These are phyloP conservation scores for Leptopterna dolabrata DNA, from an alignment of 2,888 invertebrate species.

Conservation along the genomic window DNA sequence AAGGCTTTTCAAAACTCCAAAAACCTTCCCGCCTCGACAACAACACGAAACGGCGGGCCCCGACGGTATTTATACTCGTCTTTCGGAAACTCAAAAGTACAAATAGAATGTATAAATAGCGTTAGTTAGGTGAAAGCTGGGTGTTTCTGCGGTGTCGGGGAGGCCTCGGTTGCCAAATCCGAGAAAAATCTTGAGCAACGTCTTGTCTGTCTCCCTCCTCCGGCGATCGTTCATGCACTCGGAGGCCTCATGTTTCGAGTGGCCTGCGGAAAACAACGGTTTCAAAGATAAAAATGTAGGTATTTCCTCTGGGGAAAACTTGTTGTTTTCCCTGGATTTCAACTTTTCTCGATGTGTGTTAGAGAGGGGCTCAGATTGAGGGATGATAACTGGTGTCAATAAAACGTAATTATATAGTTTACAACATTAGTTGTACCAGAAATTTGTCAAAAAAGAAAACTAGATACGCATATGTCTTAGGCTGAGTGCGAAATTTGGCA, in stretches of 20 bases:
- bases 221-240: not conserved
- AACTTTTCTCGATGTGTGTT: not conserved
- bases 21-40: not conserved
- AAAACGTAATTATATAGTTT: too few species aligned
- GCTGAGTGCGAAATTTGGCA: too few species aligned
- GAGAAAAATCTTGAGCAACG: slow-evolving; percentile 42
- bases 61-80: slow-evolving; percentile 12
- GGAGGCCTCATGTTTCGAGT: not conserved
- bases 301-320: not conserved
- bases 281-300: not conserved
- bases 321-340: not conserved
- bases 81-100: slow-evolving; percentile 27
- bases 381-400: not conserved
- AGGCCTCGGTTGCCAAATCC: slow-evolving; percentile 33
- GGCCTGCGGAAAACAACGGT: not conserved
- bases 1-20: too few species aligned
- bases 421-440: too few species aligned
- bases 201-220: not conserved
- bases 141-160: not conserved
- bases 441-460: too few species aligned
- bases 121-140: slow-evolving; percentile 33
- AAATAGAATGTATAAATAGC: slow-evolving; percentile 47
- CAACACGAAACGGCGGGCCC: not conserved
- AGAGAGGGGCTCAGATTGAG: too few species aligned
- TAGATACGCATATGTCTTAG: too few species aligned